Base-by-base conservation (phyloP, 64 coral and sea anemone species). In the Montipora capricornis region DNA sequence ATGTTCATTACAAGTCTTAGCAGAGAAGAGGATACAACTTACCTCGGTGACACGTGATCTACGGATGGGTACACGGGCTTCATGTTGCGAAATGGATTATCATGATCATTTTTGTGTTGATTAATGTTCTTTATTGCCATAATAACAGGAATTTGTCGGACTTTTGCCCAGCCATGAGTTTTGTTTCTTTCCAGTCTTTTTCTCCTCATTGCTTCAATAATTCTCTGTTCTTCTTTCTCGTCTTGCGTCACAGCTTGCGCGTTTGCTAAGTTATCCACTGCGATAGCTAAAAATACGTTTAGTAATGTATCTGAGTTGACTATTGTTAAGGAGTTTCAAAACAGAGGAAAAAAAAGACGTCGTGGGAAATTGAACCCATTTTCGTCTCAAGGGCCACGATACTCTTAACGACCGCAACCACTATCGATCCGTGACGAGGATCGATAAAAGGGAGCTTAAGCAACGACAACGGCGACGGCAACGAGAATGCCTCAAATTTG, bases 241-340 rank as follows among this genome's bases (percentile, higher is more conserved):
- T 96, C 92, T 67, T 93, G 95, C 20, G 98, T 99, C 44, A 99
- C 78, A 16, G 95, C 98, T 59, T 99, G 98, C 29, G 95, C 98
- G 82, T 96, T 99, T 15, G 98, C 98, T 46, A 99, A 87, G 48
- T 99, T 99, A 70, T 99, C 98, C 1, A 99, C 98, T 20, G 98
- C 98, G 77, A 99, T 99, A 20, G 98, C 98, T 59, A 99, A 91
- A 84, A 99, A 99, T 0, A 99, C 98, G 44, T 99, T 99, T 16
- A 99, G 82, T 14, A 99, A 73, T 9, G 98, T 99, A 46, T 99
- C 98, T 99, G 51, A 16, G 17, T 80, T 15, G 19, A 50, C 3
- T 8, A 6, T 49, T 52, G 92, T 88, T 52, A 99, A 89, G 84
- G 57, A 90, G 71, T 50, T 16, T 14, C 79, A 20, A 68, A 47